Evolutionary conservation across 2,797 vertebrate species (phyloP), one percentile per base, ranked within the genome.

Genomic region (Kryptopterus vitreolus): DNA sequence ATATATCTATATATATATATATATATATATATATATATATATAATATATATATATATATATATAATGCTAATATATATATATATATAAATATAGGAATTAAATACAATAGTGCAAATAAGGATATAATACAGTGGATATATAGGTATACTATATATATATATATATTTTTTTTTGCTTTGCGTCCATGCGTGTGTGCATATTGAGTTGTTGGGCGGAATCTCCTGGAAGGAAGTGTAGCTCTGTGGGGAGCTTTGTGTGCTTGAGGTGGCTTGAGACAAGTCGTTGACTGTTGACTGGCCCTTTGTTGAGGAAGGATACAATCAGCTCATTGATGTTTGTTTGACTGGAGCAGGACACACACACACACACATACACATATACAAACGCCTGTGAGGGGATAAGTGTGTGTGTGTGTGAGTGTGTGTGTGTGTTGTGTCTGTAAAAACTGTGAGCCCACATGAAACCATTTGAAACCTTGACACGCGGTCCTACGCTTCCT

Each of bases 191-290:
- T 31, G 18, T 6, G 9, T 20, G 6, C 33, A 18, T 71, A 50
- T 52, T 29, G 68, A 20, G 16, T 52, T 70, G 26, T 20, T 50
- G 31, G 7, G 10, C 70, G 68, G 26, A 58, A 31, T 69, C 52
- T 31, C 63, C 62, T 52, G 84, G 81, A 81, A 82, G 81, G 76
- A 83, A 78, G 78, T 66, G 75, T 68, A 72, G 43, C 69, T 83
- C 81, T 83, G 80, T 61, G 31, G 79, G 71, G 72, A 79, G 87
- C 87, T 91, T 91, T 91, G 61, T 43, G 26, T 52, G 33, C 35
- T 26, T 12, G 33, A 43, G 75, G 71, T 61, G 72, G 33, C 50
- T 59, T 59, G 35, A 43, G 35, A 74, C n/a, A 48, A 79, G 75
- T 68, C 48, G n/a, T n/a, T n/a, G n/a, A n/a, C 78, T 79, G 66